Percentiles rank a stretch among this genome's conserved stretches.
These are phyloP conservation scores for Drosophila guanche DNA, from an alignment of 1,140 invertebrate species.

Conservation along the genomic window DNA sequence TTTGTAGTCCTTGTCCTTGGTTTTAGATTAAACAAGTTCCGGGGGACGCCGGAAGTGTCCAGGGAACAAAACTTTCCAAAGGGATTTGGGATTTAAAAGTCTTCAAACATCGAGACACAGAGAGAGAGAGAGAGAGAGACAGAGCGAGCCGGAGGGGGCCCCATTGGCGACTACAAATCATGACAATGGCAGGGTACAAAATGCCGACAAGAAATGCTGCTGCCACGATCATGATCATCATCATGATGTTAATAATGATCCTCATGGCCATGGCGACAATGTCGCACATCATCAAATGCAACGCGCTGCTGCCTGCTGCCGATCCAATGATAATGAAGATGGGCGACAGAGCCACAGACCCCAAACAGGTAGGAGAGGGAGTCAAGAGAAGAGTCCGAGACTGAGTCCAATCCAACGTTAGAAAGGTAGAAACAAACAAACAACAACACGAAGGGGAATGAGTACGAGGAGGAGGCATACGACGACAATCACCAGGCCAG, in stretches of 20 bases:
- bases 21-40: constrained; percentile 49
- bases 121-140: constrained; percentile 46
- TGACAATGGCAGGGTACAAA: constrained; percentile 56
- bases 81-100: constrained; percentile 58
- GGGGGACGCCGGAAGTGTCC: constrained; percentile 55
- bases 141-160: constrained; percentile 12
- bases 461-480: constrained; percentile 30
- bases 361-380: background rate
- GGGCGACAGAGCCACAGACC: constrained; percentile 69
- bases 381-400: constrained; percentile 23
- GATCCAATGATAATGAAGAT: constrained; percentile 70
- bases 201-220: constrained; percentile 28
- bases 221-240: constrained; percentile 8
- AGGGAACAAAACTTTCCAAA: constrained; percentile 9
- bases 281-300: constrained; percentile 54
- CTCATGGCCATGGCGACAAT: constrained; percentile 15
- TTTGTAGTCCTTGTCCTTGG: constrained; percentile 49
- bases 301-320: constrained; percentile 49
- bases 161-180: constrained; percentile 70
- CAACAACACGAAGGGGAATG: constrained; percentile 2
- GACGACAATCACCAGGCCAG: constrained; percentile 60
- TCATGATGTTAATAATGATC: background rate
- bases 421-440: constrained; percentile 52
- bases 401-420: constrained; percentile 55
- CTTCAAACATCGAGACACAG: constrained; percentile 10